Conservation (phyloP, 2,888 invertebrate species). For the Eupelmus urozonus region DNA sequence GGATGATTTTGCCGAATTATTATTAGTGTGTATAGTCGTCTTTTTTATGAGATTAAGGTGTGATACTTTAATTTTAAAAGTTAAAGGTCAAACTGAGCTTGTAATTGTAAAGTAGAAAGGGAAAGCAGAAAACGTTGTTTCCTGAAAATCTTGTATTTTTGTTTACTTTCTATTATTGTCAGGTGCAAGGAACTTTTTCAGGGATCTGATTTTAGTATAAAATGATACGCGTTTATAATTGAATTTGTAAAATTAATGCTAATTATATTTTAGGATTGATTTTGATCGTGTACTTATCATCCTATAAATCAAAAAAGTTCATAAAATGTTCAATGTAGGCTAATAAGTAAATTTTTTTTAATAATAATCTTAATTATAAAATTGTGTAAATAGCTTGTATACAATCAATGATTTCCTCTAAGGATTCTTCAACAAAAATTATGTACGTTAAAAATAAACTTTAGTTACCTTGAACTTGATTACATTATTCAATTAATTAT, state of each 20-base stretch:
- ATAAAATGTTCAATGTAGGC: constrained; percentile 21
- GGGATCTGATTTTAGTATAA: constrained; percentile 33
- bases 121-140: constrained; percentile 35
- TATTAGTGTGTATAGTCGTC: constrained; percentile 47
- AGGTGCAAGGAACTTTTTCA: constrained; percentile 27
- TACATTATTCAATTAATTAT: no score
- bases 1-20: constrained; percentile 55
- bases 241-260: constrained; percentile 37
- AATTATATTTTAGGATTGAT: constrained; percentile 4
- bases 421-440: constrained; percentile 52
- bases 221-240: constrained; percentile 38
- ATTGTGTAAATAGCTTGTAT: constrained; percentile 54
- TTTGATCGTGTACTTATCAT: neutral
- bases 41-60: constrained; percentile 48
- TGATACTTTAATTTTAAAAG: constrained; percentile 49
- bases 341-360: constrained; percentile 33
- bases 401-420: constrained; percentile 50
- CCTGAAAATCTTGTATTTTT: constrained; percentile 24
- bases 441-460: constrained; percentile 44
- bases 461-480: constrained; percentile 7
- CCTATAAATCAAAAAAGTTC: constrained; percentile 5
- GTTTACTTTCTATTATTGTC: constrained; percentile 29
- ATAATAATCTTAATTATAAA: constrained; percentile 42
- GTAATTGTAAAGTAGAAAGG: constrained; percentile 49
- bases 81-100: constrained; percentile 54